Evolutionary conservation across 2,888 invertebrate genomes (phyloP), one percentile per base, ranked within the genome.

Genomic region (Apodemia duryi): DNA sequence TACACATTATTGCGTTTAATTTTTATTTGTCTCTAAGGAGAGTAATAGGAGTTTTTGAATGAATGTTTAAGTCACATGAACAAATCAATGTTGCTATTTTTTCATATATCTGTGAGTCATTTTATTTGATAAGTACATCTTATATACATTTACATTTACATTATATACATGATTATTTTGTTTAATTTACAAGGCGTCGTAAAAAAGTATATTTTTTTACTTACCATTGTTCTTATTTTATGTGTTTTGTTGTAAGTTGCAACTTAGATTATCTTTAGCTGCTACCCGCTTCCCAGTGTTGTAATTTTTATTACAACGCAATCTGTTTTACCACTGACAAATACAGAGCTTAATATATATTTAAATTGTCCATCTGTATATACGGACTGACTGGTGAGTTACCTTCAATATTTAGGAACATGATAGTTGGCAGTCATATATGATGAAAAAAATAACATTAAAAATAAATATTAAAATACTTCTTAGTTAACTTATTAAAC

Each of bases 71-170:
- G 57, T 32, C 5, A 13, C 11, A 29, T 32, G 57, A 57, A 57
- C 57, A 32, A 57, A 57, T 32, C 11, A 32, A 57, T 57, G 57
- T 57, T 57, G 28, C 32, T 57, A 29, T 54, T 28, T 57, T 57
- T 57, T 57, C 7, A 32, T 29, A 57, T 57, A 28, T 57, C 32
- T 32, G 29, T 57, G 10, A 54, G 57, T 57, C 11, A 29, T 28
- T 29, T 57, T 57, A 57, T 32, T 29, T 54, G 29, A 29, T 29
- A 54, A 54, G 29, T 10, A 32, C 54, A 32, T 29, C 11, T 54
- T 29, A 54, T 54, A 1, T 29, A 29, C 9, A 4, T 29, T n/a
- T n/a, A n/a, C n/a, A 52, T 28, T 29, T 52, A 1, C n/a, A 9
- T 29, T 1, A 54, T 54, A 35, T 4, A 5, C 13, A 28, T 52